Conservation (phyloP, 2,797 vertebrate species). For the Euthynnus affinis region DNA sequence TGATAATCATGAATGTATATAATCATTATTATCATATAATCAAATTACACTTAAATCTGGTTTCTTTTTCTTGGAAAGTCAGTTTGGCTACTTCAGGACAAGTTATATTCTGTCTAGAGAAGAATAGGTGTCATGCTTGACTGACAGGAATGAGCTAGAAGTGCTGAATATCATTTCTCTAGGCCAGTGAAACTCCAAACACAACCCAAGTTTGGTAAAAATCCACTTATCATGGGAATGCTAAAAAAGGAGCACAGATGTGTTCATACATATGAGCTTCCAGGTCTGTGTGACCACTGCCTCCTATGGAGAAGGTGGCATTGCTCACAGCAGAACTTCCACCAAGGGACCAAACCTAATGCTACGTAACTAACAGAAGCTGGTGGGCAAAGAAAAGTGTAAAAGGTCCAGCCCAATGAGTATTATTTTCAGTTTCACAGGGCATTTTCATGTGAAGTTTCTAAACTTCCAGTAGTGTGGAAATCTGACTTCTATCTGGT, state of each 20-base stretch:
- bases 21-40: no score
- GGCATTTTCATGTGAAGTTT: neutral
- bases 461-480: neutral
- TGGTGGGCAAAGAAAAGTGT: slow-evolving; percentile 3
- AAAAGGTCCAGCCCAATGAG: slow-evolving; percentile 7
- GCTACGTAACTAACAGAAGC: neutral
- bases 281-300: neutral
- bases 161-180: neutral
- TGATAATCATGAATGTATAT: no score
- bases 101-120: no score
- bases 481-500: neutral
- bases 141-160: neutral
- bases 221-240: neutral
- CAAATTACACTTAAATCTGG: no score
- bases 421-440: slow-evolving; percentile 41
- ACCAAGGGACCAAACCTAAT: neutral
- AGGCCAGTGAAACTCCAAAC: neutral
- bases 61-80: neutral
- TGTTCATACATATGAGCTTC: neutral
- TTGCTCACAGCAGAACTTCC: neutral
- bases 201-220: neutral
- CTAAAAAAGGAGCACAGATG: neutral
- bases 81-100: no score
- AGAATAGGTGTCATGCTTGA: neutral
- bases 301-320: neutral